Evolutionary conservation across 2,888 invertebrate species (phyloP), one percentile per base, ranked within the genome.

Genomic region (Mechanitis messenoides): DNA sequence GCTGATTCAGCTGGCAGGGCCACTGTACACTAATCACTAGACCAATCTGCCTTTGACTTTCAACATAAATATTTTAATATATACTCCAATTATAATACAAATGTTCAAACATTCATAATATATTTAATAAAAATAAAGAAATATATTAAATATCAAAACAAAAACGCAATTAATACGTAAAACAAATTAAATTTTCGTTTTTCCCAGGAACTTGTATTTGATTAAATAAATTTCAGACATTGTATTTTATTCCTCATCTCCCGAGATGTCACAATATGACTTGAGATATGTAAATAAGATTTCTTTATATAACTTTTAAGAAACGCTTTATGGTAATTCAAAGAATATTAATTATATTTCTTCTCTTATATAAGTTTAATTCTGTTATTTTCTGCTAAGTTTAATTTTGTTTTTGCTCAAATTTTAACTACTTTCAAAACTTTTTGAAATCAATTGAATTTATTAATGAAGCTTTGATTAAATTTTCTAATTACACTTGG

Each of bases 401-500:
- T 35, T 31, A 7, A 11, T 31, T 47, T n/a, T n/a, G 28, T n/a
- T 3, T 9, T 50, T n/a, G 7, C 2, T 11, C 9, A 50, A 50
- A 31, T 31, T 50, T 28, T 50, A 31, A 50, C 50, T 31, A 6
- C 47, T 3, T 47, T n/a, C 12, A 9, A 50, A 50, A 50, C 9
- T 50, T 50, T 50, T 38, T 31, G 38, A 50, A n/a, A 55, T 55
- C 59, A 54, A 56, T 55, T 33, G 61, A 54, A 65, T 65, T 63
- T 61, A 65, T 61, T 63, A 56, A 59, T 54, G 55, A 62, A 56
- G 50, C 46, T 61, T 20, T 20, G 20, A 56, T 55, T 33, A 59
- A 54, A 65, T 65, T 63, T 61, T 63, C 59, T 63, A 56, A 59
- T 54, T 53, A 62, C 55, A 45, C 46, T 50, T 54, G 58, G 60